Percentiles rank a stretch among this genome's conserved stretches.
Evolutionary conservation across 2,888 invertebrate genomes (phyloP).

Genomic region (Leptinotarsa haldemani): DNA sequence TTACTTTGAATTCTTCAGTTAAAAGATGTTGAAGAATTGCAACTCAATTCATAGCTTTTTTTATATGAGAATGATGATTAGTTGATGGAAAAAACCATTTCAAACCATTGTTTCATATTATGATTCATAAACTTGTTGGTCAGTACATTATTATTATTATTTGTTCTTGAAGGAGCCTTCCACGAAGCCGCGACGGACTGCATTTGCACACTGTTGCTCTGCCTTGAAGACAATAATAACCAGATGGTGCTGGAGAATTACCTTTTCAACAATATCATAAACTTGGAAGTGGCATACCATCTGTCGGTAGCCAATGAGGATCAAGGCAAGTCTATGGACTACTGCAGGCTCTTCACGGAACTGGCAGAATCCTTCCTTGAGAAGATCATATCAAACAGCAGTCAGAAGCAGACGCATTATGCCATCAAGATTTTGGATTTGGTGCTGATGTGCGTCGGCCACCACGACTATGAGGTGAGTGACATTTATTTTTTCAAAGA

Average conservation of each 20-base stretch:
- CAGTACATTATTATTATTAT: neutral
- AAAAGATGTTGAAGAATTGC: no score
- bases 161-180: slow-evolving; percentile 63
- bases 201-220: slow-evolving; percentile 86
- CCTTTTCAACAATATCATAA: slow-evolving; percentile 84
- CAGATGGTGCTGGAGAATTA: slow-evolving; percentile 80
- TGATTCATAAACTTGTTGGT: no score
- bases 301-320: slow-evolving; percentile 93
- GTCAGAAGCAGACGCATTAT: slow-evolving; percentile 74
- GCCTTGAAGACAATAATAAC: slow-evolving; percentile 81
- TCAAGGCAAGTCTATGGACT: slow-evolving; percentile 92
- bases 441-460: slow-evolving; percentile 91
- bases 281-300: slow-evolving; percentile 88
- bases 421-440: slow-evolving; percentile 88
- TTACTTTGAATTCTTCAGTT: no score
- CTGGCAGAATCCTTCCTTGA: slow-evolving; percentile 90
- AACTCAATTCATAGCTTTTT: no score
- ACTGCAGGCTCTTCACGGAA: slow-evolving; percentile 95
- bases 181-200: slow-evolving; percentile 94
- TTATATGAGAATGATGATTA: no score
- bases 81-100: no score
- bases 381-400: slow-evolving; percentile 78
- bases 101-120: no score
- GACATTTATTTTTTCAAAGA: no score
- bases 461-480: slow-evolving; percentile 90